phyloP scores from a whole-genome alignment of 2,888 invertebrate species.

The Formica aserva region DNA sequence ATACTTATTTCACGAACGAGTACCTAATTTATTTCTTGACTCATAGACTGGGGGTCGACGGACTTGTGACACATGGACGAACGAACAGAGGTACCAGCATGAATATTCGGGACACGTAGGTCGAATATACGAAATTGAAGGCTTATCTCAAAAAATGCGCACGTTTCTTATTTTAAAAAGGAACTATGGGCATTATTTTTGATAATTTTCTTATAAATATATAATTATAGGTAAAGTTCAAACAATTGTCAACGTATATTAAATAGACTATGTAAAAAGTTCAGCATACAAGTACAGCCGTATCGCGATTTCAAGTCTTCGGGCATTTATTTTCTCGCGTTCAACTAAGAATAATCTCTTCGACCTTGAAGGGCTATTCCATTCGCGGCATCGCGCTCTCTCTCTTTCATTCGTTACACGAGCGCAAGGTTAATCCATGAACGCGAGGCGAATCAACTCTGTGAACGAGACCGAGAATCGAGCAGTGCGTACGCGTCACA shows the following conservation, averaged over 20 bases:
- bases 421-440: constrained; percentile 53
- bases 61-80: constrained; percentile 56
- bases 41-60: constrained; percentile 63
- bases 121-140: constrained; percentile 59
- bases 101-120: constrained; percentile 66
- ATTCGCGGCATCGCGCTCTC: constrained; percentile 34
- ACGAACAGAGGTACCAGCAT: constrained; percentile 69
- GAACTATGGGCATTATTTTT: neutral
- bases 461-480: constrained; percentile 48
- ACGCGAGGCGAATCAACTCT: constrained; percentile 53
- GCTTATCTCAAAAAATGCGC: constrained; percentile 52
- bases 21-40: constrained; percentile 27
- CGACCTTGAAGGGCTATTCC: constrained; percentile 61
- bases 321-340: constrained; percentile 25
- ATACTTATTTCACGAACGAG: neutral
- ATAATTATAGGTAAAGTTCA: neutral
- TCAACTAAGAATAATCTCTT: constrained; percentile 49
- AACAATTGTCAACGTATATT: constrained; percentile 10
- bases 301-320: constrained; percentile 1
- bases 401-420: constrained; percentile 29
- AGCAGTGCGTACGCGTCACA: constrained; percentile 35
- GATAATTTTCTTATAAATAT: neutral
- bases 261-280: neutral
- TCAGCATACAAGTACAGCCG: neutral
- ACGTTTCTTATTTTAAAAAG: neutral